Evolutionary conservation across 2,888 invertebrate species (phyloP).

Genomic region (Flexamia atlantica): DNA sequence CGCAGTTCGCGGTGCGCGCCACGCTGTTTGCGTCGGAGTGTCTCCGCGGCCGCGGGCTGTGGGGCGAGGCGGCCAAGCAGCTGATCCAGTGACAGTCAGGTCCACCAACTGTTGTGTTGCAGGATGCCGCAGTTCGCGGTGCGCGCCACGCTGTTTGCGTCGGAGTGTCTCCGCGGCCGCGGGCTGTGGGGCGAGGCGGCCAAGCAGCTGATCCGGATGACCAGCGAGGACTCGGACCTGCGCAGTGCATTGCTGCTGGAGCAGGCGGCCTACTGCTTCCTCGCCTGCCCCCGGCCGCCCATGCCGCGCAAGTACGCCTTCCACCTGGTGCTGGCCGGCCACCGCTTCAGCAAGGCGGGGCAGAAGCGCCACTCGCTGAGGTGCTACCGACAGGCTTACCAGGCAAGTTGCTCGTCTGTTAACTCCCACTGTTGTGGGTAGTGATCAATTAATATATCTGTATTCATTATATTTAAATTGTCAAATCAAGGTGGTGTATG

Average conservation of each 20-base stretch:
- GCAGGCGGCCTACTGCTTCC: constrained; percentile 96
- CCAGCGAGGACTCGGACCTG: constrained; percentile 98
- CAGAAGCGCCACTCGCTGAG: constrained; percentile 95
- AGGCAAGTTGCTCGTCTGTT: constrained; percentile 81
- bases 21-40: constrained; percentile 94
- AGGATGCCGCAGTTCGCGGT: constrained; percentile 96
- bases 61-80: constrained; percentile 96
- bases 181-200: constrained; percentile 95
- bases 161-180: constrained; percentile 89
- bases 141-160: constrained; percentile 92
- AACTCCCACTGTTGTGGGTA: no score
- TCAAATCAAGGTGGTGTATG: no score
- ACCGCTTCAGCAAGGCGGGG: constrained; percentile 95
- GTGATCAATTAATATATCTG: no score
- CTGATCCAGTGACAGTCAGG: constrained; percentile 87
- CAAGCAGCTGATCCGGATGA: constrained; percentile 95
- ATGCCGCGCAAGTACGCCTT: constrained; percentile 97
- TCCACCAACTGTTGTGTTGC: not conserved
- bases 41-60: constrained; percentile 86
- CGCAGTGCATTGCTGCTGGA: constrained; percentile 95
- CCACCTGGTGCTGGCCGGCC: constrained; percentile 97
- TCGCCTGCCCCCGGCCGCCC: constrained; percentile 80
- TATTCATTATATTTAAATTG: no score
- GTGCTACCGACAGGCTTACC: constrained; percentile 94
- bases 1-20: constrained; percentile 94